Conservation (phyloP, 2,113 vertebrate genomes). For the Zonotrichia leucophrys region DNA sequence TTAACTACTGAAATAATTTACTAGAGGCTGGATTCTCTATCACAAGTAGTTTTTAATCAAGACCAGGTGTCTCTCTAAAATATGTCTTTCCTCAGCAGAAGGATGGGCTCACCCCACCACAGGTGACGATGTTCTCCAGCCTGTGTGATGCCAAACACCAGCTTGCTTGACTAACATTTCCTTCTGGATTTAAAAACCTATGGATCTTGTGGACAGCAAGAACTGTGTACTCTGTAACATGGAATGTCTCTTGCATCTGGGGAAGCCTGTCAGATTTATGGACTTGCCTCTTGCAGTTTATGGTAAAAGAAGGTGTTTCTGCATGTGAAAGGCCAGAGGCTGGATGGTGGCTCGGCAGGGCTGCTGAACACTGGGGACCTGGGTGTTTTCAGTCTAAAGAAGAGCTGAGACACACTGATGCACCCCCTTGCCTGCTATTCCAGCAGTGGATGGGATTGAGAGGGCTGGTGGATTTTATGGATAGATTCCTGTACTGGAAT, state of each 20-base stretch:
- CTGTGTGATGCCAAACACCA: not conserved
- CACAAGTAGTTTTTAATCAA: constrained; percentile 11
- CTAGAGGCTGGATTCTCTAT: not conserved
- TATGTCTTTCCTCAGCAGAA: not conserved
- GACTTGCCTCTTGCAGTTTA: not conserved
- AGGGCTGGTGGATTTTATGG: not conserved
- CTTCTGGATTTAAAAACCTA: not conserved
- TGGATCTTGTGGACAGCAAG: not conserved
- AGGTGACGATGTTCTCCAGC: not conserved
- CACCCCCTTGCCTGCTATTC: not conserved
- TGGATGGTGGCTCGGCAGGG: not conserved
- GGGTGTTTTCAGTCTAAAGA: not conserved
- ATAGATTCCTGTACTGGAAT: not conserved
- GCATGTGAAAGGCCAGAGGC: not conserved
- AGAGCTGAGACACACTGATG: not conserved
- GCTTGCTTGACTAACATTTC: not conserved
- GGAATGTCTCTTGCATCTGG: not conserved
- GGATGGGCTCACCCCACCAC: not conserved
- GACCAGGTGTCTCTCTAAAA: constrained; percentile 1
- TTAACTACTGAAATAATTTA: constrained; percentile 43
- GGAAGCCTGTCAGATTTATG: not conserved
- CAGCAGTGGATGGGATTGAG: not conserved
- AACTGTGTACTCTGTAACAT: accelerated
- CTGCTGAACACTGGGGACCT: not conserved
- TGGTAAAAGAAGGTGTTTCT: not conserved